These are phyloP conservation scores for Eulemur macaco DNA, from an alignment of 2,113 vertebrate species.

Conservation along the genomic window DNA sequence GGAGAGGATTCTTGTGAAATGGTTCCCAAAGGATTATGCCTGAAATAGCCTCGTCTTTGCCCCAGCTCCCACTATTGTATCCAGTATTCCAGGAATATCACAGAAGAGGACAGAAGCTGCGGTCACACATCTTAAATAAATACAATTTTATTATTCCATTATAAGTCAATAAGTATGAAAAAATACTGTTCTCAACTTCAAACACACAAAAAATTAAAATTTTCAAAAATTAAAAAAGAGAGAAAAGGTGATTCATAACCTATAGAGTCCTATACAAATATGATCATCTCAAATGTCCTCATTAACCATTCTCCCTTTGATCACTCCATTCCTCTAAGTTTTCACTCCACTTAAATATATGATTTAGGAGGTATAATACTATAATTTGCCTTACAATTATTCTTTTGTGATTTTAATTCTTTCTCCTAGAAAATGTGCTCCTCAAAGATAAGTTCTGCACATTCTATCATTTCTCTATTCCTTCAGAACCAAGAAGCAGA, in stretches of 20 bases:
- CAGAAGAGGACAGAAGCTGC: background rate
- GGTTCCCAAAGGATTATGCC: background rate
- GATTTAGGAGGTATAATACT: background rate
- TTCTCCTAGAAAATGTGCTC: background rate
- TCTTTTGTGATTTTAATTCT: constrained; percentile 35
- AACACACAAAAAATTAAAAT: background rate
- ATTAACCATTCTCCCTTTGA: background rate
- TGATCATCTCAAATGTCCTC: background rate
- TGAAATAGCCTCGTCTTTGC: background rate
- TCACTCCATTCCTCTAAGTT: background rate
- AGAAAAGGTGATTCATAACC: background rate
- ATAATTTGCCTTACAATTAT: background rate
- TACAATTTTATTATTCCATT: background rate
- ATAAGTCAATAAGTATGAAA: background rate
- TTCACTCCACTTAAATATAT: background rate
- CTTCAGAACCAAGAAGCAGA: background rate
- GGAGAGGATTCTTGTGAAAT: background rate
- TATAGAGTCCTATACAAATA: background rate
- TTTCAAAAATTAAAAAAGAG: background rate
- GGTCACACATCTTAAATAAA: background rate
- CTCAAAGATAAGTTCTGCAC: background rate
- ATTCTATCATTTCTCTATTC: background rate
- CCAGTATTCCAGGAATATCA: background rate
- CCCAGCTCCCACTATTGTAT: background rate
- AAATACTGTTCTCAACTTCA: background rate